phyloP scores from a whole-genome alignment of 2,797 vertebrate species.

The Channallabes apus region DNA sequence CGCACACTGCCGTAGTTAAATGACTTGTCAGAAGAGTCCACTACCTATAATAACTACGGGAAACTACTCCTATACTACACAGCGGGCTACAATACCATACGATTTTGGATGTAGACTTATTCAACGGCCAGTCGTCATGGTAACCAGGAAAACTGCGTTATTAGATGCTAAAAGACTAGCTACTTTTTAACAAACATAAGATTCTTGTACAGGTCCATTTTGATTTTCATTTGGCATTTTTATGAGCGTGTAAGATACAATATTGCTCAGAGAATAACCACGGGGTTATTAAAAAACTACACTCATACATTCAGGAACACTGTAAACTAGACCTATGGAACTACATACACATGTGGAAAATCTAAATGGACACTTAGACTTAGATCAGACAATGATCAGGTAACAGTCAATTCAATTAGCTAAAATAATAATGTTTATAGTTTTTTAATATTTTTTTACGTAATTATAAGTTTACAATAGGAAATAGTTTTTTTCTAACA shows the following conservation, averaged over 20 bases:
- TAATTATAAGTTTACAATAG: neutral
- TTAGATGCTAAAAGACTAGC: neutral
- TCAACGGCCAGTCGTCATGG: slow-evolving; percentile 22
- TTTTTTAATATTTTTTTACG: neutral
- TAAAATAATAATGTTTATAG: neutral
- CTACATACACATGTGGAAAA: neutral
- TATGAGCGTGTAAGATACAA: neutral
- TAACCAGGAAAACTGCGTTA: slow-evolving; percentile 13
- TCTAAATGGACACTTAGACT: neutral
- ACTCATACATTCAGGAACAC: neutral
- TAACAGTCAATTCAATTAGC: neutral
- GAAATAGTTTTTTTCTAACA: neutral
- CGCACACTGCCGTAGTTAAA: neutral
- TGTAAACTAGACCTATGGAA: neutral
- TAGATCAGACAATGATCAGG: neutral
- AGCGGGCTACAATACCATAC: neutral
- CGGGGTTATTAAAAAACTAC: neutral
- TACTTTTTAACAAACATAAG: neutral
- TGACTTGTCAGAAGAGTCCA: neutral
- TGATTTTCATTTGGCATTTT: neutral
- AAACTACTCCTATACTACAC: neutral
- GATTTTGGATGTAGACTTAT: neutral
- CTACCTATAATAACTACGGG: neutral
- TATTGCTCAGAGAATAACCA: neutral
- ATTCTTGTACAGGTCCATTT: neutral